Base-by-base conservation (phyloP, 2,113 vertebrate genomes). In the Himantopus leucocephalus region DNA sequence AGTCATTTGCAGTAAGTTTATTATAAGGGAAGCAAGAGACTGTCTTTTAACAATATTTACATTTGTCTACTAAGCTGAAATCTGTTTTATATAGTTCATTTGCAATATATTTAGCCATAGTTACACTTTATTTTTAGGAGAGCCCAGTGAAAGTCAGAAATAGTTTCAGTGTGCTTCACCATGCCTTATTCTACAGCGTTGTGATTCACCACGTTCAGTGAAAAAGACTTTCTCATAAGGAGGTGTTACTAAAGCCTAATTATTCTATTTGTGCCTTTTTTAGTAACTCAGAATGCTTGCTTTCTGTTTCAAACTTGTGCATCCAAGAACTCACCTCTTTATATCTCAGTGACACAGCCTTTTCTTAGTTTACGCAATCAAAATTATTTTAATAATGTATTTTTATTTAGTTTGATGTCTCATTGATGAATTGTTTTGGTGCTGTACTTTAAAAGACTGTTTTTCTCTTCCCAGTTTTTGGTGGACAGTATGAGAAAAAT, bases 31-130 rank as follows among this genome's bases (percentile, higher is more conserved):
- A 96, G 94, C 48, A 95, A 95, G 84, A 95, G 41, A 47, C 91
- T 92, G 89, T 90, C 88, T 94, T 95, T 95, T 89, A 95, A 96
- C 86, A 96, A 96, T 97, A 96, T 97, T 97, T 97, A 97, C 91
- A 88, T 97, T 95, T 95, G 72, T 87, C 97, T 96, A 72, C 85
- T 91, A 87, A 95, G 78, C 60, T 86, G 83, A 96, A 94, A 94
- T 96, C 91, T 93, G 86, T 92, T 91, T 95, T 95, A 96, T 97
- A 95, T 97, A 94, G 97, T 94, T 91, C 89, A 95, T 95, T 92
- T 97, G 89, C 73, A 87, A 88, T 95, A 92, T 94, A 96, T 95
- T 96, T 97, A 96, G 91, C 91, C 92, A 87, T 94, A 96, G 92
- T 85, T 97, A 92, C 91, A 92, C 86, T 92, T 96, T 97, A 96